Evolutionary conservation across 2,797 vertebrate genomes (phyloP).

Genomic region (Oophaga sylvatica): DNA sequence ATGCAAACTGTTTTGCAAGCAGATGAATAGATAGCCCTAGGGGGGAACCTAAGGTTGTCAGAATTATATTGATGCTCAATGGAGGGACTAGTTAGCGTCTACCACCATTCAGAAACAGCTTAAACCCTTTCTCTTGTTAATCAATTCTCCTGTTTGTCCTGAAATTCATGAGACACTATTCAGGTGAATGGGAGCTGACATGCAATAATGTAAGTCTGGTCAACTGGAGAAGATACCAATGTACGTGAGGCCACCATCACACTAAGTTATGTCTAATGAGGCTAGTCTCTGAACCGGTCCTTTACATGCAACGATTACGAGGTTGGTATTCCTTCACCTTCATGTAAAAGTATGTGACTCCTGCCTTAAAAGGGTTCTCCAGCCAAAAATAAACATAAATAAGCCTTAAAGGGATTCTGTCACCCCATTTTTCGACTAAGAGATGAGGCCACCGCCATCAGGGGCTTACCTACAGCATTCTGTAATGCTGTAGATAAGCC

Average conservation of each 20-base stretch:
- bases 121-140: conserved; percentile 43
- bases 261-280: not conserved
- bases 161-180: not conserved
- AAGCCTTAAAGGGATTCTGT: no score
- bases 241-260: not conserved
- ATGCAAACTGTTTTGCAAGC: conserved; percentile 60
- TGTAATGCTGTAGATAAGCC: no score
- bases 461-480: no score
- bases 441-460: no score
- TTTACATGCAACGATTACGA: not conserved
- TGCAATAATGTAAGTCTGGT: not conserved
- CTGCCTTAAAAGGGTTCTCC: not conserved
- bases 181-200: conserved; percentile 13
- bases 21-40: conserved; percentile 56
- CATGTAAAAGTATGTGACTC: not conserved
- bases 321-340: not conserved
- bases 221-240: not conserved
- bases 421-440: no score
- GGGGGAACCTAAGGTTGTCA: conserved; percentile 50
- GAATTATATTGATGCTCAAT: conserved; percentile 53
- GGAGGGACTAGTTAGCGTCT: conserved; percentile 42
- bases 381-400: not conserved
- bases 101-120: conserved; percentile 42
- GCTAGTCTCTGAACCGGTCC: not conserved
- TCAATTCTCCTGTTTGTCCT: conserved; percentile 14